phyloP scores from a whole-genome alignment of 2,797 vertebrate genomes.

The Karalla daura region DNA sequence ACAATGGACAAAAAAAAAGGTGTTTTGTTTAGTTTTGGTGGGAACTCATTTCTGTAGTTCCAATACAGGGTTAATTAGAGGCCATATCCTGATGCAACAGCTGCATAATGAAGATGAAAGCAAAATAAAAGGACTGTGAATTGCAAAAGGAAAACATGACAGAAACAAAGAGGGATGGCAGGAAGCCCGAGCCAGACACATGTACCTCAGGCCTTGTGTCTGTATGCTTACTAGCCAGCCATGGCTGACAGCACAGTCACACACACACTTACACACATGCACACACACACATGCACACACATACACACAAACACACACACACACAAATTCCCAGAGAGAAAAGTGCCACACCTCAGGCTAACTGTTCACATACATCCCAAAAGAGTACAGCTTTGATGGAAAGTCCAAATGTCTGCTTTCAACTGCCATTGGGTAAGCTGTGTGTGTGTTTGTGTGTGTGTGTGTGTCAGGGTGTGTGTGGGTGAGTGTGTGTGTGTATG shows the following conservation, averaged over 20 bases:
- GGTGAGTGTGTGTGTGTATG: background rate
- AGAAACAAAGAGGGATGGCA: background rate
- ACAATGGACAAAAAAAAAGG: no score
- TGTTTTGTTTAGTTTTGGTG: no score
- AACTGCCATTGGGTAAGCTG: conserved; percentile 36
- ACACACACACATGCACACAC: conserved; percentile 8
- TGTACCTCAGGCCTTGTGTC: conserved; percentile 29
- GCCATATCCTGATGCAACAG: background rate
- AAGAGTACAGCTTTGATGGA: conserved; percentile 59
- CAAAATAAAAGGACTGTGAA: no score
- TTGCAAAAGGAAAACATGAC: background rate
- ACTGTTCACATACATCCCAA: conserved; percentile 49
- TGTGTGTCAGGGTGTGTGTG: background rate
- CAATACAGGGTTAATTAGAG: background rate
- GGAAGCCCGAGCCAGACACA: conserved; percentile 15
- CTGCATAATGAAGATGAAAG: no score
- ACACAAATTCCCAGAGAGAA: conserved; percentile 38
- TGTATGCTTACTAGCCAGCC: conserved; percentile 9
- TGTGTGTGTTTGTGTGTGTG: conserved; percentile 3
- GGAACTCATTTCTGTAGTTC: no score
- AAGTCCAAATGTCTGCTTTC: conserved; percentile 46
- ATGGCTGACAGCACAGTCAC: conserved; percentile 6
- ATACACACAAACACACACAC: conserved; percentile 9
- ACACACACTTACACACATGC: conserved; percentile 5
- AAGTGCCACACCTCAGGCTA: conserved; percentile 55